Evolutionary conservation across 2,113 vertebrate genomes (phyloP).

Genomic region (Poeciliopsis occidentalis): DNA sequence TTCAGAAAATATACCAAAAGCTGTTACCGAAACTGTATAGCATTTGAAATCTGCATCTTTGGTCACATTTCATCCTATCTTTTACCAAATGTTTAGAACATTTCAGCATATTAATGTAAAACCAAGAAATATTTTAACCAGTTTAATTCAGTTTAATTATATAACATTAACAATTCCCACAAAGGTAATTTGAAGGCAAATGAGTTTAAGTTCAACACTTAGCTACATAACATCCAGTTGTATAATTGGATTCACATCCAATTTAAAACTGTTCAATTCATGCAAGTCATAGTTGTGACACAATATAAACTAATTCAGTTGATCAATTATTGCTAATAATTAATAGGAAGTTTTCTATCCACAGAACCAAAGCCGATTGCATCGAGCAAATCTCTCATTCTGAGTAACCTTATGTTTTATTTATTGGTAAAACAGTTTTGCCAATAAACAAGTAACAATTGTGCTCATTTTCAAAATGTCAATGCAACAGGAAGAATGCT

Average conservation of each 20-base stretch:
- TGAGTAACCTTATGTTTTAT: not conserved
- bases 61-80: not conserved
- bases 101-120: not conserved
- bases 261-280: not conserved
- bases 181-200: not conserved
- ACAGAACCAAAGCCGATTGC: too few species aligned
- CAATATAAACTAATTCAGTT: not conserved
- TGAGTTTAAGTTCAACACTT: not conserved
- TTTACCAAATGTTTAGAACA: not conserved
- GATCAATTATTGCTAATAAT: not conserved
- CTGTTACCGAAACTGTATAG: not conserved
- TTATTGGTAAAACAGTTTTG: not conserved
- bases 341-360: not conserved
- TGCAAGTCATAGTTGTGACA: not conserved
- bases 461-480: not conserved
- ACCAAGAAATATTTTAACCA: not conserved
- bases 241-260: not conserved
- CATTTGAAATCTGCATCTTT: too few species aligned
- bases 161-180: not conserved
- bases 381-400: too few species aligned
- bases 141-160: not conserved
- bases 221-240: not conserved
- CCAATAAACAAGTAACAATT: not conserved
- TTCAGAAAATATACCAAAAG: not conserved
- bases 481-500: not conserved